phyloP scores from a whole-genome alignment of 2,888 invertebrate genomes.

The Tetranychus piercei region DNA sequence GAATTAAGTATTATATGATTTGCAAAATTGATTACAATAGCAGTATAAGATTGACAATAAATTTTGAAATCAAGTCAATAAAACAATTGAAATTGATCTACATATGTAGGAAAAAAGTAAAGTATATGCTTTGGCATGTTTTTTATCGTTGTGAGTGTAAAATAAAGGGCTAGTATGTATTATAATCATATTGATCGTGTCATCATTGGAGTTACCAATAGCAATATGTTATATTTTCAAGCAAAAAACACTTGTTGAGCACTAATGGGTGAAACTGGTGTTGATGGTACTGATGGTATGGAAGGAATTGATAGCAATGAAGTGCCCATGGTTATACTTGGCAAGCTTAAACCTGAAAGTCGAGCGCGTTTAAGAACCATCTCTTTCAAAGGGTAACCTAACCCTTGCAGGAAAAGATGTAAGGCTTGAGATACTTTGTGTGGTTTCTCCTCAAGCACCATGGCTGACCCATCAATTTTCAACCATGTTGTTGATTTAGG shows the following conservation, averaged over 20 bases:
- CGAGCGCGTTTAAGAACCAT: neutral
- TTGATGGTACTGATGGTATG: neutral
- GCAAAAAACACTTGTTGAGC: neutral
- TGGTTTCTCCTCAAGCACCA: conserved; percentile 93
- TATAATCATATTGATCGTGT: too few species aligned
- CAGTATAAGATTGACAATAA: too few species aligned
- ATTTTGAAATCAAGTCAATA: too few species aligned
- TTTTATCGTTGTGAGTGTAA: too few species aligned
- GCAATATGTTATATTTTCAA: neutral
- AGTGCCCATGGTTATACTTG: conserved; percentile 12
- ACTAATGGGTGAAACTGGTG: neutral
- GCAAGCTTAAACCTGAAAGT: conserved; percentile 9
- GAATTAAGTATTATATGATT: too few species aligned
- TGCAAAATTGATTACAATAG: too few species aligned
- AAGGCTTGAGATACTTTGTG: conserved; percentile 89
- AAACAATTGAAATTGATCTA: too few species aligned
- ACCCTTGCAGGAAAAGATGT: conserved; percentile 90
- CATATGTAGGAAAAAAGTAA: too few species aligned
- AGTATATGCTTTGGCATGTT: too few species aligned
- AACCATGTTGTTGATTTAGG: conserved; percentile 93
- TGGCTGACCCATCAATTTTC: conserved; percentile 77
- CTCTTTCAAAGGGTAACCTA: conserved; percentile 49
- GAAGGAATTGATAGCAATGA: neutral
- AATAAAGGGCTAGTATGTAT: too few species aligned
- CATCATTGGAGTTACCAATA: too few species aligned